Evolutionary conservation across 2,888 invertebrate species (phyloP).

Genomic region (Geotrupes spiniger): DNA sequence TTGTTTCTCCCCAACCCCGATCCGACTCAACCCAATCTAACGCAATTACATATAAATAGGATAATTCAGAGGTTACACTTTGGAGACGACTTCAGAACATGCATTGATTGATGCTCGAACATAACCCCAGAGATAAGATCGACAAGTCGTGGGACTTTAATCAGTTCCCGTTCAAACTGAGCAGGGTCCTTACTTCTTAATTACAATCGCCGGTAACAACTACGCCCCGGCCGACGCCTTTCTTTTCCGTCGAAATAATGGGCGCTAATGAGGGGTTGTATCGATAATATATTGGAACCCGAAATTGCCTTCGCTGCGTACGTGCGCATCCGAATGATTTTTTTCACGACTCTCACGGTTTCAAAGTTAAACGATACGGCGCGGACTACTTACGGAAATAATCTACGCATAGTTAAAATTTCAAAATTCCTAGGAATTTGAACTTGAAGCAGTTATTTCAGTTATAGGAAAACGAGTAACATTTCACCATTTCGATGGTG

Average conservation of each 20-base stretch:
- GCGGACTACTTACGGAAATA: conserved; percentile 2
- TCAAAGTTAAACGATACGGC: background rate
- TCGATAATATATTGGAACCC: conserved; percentile 5
- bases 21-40: too few relatives aligned
- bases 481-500: too few relatives aligned
- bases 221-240: background rate
- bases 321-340: too few relatives aligned
- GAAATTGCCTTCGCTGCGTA: background rate
- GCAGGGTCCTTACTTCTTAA: background rate
- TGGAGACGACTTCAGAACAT: too few relatives aligned
- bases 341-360: background rate
- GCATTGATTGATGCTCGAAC: too few relatives aligned
- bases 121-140: too few relatives aligned
- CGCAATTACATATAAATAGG: too few relatives aligned
- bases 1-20: too few relatives aligned
- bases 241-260: background rate
- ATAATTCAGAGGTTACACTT: too few relatives aligned
- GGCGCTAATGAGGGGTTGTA: conserved; percentile 2
- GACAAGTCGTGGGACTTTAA: too few relatives aligned
- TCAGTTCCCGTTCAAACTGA: too few relatives aligned
- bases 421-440: background rate
- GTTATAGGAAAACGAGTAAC: too few relatives aligned
- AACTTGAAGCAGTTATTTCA: background rate
- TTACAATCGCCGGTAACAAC: background rate
- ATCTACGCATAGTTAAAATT: background rate